Evolutionary conservation across 1,140 invertebrate species (phyloP).

Genomic region (Bombus superbus): DNA sequence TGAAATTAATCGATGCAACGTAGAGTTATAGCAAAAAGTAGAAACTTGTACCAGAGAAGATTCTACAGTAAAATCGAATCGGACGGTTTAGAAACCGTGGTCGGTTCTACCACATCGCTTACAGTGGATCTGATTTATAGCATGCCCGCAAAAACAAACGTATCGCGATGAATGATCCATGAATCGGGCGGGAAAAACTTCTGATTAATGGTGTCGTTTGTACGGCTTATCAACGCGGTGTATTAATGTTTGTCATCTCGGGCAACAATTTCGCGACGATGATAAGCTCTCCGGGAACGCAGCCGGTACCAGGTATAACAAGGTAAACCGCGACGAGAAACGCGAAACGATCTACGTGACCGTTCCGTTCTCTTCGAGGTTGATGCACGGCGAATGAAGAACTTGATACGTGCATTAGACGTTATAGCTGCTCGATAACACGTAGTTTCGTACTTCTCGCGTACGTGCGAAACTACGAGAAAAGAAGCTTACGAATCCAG

Average conservation of each 20-base stretch:
- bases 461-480: conserved; percentile 47
- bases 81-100: background rate
- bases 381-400: conserved; percentile 59
- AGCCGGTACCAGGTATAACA: conserved; percentile 36
- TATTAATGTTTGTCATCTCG: conserved; percentile 47
- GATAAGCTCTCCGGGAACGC: conserved; percentile 30
- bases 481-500: conserved; percentile 39
- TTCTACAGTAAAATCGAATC: background rate
- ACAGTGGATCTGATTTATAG: conserved; percentile 27
- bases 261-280: conserved; percentile 36
- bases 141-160: conserved; percentile 8
- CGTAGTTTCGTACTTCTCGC: conserved; percentile 44
- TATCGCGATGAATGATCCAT: conserved; percentile 41
- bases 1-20: too few species aligned
- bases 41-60: background rate
- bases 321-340: conserved; percentile 47
- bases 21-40: background rate
- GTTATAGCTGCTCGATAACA: conserved; percentile 63
- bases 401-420: conserved; percentile 67
- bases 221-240: conserved; percentile 44
- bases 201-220: conserved; percentile 41
- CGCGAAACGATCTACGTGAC: conserved; percentile 57
- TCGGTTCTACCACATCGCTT: background rate
- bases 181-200: conserved; percentile 10
- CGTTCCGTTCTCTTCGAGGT: conserved; percentile 27